Evolutionary conservation across 2,797 vertebrate species (phyloP).

Genomic region (Gymnopithys bicolor): DNA sequence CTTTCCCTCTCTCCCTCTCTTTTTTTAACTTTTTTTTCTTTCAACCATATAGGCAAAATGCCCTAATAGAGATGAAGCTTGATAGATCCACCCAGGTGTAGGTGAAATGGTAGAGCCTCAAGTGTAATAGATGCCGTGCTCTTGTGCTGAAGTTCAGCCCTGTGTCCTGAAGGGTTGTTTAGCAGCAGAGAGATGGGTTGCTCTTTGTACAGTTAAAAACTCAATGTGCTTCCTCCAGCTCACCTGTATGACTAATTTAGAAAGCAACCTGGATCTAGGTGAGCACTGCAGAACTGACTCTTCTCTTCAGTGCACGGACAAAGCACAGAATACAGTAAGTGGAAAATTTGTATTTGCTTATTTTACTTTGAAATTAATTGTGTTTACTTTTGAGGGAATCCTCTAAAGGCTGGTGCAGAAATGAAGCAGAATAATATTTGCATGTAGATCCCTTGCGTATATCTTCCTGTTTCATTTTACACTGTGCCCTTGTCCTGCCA

Average conservation of each 20-base stretch:
- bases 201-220: conserved; percentile 69
- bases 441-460: conserved; percentile 52
- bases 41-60: conserved; percentile 70
- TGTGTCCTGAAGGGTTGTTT: conserved; percentile 69
- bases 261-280: conserved; percentile 77
- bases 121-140: conserved; percentile 68
- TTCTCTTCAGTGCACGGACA: conserved; percentile 58
- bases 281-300: conserved; percentile 31
- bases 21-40: conserved; percentile 29
- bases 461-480: conserved; percentile 59
- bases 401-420: conserved; percentile 71
- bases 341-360: conserved; percentile 61
- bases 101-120: conserved; percentile 78
- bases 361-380: conserved; percentile 75
- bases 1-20: neutral
- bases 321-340: conserved; percentile 76
- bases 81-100: conserved; percentile 82
- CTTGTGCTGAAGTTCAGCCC: conserved; percentile 77
- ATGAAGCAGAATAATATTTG: conserved; percentile 64
- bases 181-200: conserved; percentile 56
- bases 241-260: conserved; percentile 64
- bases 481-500: conserved; percentile 42
- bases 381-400: conserved; percentile 74
- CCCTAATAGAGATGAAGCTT: conserved; percentile 79
- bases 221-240: conserved; percentile 54